Conservation (phyloP, 2,888 invertebrate species). For the Apotomis betuletana region DNA sequence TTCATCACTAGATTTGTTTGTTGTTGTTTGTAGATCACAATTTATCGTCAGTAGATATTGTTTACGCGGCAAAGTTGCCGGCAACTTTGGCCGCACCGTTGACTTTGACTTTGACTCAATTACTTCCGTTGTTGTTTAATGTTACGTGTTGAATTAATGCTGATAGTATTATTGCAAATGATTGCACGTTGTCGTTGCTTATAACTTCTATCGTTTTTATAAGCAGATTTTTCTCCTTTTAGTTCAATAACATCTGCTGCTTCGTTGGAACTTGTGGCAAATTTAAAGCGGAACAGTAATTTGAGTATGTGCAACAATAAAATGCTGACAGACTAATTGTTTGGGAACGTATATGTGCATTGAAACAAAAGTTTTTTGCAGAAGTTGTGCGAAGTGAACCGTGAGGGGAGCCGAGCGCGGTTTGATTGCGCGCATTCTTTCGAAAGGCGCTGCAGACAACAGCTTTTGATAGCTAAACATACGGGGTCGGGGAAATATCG, state of each 20-base stretch:
- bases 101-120: conserved; percentile 38
- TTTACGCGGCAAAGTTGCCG: conserved; percentile 27
- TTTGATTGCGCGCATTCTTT: conserved; percentile 39
- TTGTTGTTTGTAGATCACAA: conserved; percentile 19
- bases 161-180: conserved; percentile 22
- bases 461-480: conserved; percentile 17
- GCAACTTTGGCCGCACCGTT: conserved; percentile 35
- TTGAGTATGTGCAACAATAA: conserved; percentile 1
- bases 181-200: conserved; percentile 28
- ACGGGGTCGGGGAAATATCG: neutral
- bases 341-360: conserved; percentile 16
- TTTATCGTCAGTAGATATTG: conserved; percentile 29
- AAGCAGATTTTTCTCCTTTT: neutral
- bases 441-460: conserved; percentile 3
- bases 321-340: conserved; percentile 22
- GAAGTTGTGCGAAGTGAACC: conserved; percentile 36
- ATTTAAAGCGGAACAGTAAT: neutral
- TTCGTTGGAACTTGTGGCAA: neutral
- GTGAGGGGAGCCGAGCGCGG: conserved; percentile 20
- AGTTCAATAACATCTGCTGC: neutral
- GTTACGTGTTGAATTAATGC: conserved; percentile 25
- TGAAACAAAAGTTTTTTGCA: conserved; percentile 30
- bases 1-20: conserved; percentile 13
- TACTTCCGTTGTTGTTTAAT: conserved; percentile 37
- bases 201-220: conserved; percentile 27